Percentiles rank a stretch among this genome's conserved stretches.
Conservation (phyloP, 2,888 invertebrate species). For the Sipha maydis region DNA sequence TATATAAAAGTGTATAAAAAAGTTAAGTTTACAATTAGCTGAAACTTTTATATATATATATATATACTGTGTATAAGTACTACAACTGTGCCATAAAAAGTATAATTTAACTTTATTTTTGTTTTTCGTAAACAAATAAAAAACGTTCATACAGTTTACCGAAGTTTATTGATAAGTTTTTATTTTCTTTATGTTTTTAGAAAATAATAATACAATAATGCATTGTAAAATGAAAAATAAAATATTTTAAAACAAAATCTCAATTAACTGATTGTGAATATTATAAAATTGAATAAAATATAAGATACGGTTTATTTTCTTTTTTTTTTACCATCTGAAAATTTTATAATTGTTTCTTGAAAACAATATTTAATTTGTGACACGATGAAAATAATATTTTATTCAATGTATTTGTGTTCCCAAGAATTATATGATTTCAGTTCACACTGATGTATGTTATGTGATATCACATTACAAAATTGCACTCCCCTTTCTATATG, state of each 20-base stretch:
- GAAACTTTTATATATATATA: too few species aligned
- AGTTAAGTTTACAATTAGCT: neutral
- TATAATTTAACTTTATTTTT: neutral
- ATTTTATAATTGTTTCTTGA: too few species aligned
- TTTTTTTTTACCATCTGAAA: too few species aligned
- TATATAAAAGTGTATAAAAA: neutral
- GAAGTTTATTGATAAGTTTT: too few species aligned
- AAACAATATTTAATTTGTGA: too few species aligned
- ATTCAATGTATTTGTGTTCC: neutral
- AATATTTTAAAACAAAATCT: too few species aligned
- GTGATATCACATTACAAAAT: constrained; percentile 15
- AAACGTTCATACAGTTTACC: neutral
- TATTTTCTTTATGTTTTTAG: too few species aligned
- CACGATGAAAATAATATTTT: neutral
- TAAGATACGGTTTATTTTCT: too few species aligned
- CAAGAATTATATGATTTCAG: neutral
- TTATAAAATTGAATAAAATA: too few species aligned
- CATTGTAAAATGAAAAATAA: too few species aligned
- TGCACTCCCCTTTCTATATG: neutral
- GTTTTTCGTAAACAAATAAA: neutral
- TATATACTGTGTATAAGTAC: neutral
- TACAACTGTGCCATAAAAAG: neutral
- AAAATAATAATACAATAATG: too few species aligned
- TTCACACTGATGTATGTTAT: neutral
- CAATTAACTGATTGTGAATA: too few species aligned